Evolutionary conservation across 35 echinoderm and acorn worm genomes (phyloP), one percentile per base, ranked within the genome.

Genomic region (Heliocidaris erythrogramma): DNA sequence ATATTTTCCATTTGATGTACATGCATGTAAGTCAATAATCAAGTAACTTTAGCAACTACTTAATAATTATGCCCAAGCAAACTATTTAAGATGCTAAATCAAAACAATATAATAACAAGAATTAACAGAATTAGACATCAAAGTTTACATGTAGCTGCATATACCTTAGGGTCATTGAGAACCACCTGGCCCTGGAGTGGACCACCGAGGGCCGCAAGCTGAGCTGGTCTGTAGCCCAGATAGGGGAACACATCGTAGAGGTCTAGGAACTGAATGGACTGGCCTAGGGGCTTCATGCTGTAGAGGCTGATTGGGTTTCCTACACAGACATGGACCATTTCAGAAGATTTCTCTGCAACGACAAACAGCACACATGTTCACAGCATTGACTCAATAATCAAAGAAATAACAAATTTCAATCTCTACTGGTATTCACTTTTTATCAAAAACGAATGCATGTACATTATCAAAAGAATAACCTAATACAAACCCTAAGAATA

Each of bases 241-340:
- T 94, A 96, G 32, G 98, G 98, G 94, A 97, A 99, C 21, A 99
- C 94, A 90, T 97, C 97, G 78, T 97, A 99, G 30, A 99, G 71
- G 97, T 99, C 98, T 9, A 97, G 49, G 50, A 93, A 97, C 21
- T 97, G 91, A 5, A 99, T 96, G 18, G 94, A 78, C n/a, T 96
- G 94, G 2, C 95, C 94, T 60, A 88, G 90, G 4, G 97, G 65
- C 65, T 96, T 96, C 96, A 97, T 99, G 71, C 93, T 97, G 92
- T 99, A 99, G 56, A 99, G 94, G 50, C 98, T 94, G 84, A 97
- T 95, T 18, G 98, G 98, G 88, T 96, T 99, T n/a, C 95, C 96
- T 17, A 96, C 96, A 9, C 96, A 95, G 7, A 99, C 95, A 90
- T 99, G 98, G 85, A 99, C 94, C 49, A 94, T 91, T 30, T 95